phyloP scores from a whole-genome alignment of 2,888 invertebrate genomes.

The Acleris sparsana region DNA sequence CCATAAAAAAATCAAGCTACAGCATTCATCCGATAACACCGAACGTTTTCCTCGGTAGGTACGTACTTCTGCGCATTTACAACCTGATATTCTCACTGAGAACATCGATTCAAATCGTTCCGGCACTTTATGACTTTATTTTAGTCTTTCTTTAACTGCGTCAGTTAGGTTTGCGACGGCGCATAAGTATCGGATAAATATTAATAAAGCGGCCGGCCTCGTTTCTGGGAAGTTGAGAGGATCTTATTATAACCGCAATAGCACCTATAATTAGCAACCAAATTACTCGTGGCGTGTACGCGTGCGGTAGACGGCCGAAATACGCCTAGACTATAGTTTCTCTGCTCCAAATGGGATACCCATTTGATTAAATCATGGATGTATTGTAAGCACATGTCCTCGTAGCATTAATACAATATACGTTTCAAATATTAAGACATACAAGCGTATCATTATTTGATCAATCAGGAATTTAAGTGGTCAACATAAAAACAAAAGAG shows the following conservation, averaged over 20 bases:
- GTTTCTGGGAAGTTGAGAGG: constrained; percentile 82
- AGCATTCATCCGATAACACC: constrained; percentile 51
- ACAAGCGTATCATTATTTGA: background rate
- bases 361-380: too few relatives aligned
- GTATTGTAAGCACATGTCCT: too few relatives aligned
- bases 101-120: constrained; percentile 81
- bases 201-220: constrained; percentile 82
- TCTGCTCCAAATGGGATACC: constrained; percentile 50
- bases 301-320: constrained; percentile 67
- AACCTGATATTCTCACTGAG: constrained; percentile 69
- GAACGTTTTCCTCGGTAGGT: constrained; percentile 65
- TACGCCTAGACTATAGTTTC: constrained; percentile 46
- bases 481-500: constrained; percentile 73
- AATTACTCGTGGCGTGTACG: constrained; percentile 77
- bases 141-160: constrained; percentile 82
- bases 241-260: constrained; percentile 84
- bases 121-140: constrained; percentile 82
- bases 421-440: too few relatives aligned
- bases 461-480: constrained; percentile 14
- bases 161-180: constrained; percentile 77
- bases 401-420: too few relatives aligned
- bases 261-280: constrained; percentile 82
- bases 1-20: constrained; percentile 51
- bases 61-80: constrained; percentile 69
- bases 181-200: constrained; percentile 79